Base-by-base conservation (phyloP, 2,888 invertebrate genomes). In the Leucophenga maculata region DNA sequence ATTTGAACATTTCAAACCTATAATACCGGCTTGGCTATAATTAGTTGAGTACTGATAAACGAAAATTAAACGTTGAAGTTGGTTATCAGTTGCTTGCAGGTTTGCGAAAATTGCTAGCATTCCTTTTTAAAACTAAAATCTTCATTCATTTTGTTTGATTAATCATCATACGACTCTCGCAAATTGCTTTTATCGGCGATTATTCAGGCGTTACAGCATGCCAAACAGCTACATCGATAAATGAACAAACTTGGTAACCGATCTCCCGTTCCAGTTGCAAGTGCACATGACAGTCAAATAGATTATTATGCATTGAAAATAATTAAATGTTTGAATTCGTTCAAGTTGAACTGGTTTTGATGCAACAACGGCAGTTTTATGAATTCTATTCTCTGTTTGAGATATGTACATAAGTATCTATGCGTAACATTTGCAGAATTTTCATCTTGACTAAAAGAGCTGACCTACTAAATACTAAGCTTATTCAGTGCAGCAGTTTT, bases 261-360 rank as follows among this genome's bases (percentile, higher is more conserved):
- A 39, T 2, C 32, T 32, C 8, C 32, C 8, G 32, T 32, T 39
- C 39, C 11, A 62, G 65, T 70, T 69, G 68, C 18, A 50, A 50
- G 68, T 65, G 73, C 69, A 76, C 71, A 68, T 69, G 68, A 68
- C 69, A 73, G 73, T 70, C 73, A 69, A 70, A 70, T 73, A 71
- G 69, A 75, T 71, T 73, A 57, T 67, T 39, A 55, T 22, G 14
- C 55, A 26, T 22, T 26, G 13, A 22, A 55, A 9, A 22, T 26
- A 83, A 80, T 80, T 82, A 77, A 82, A 80, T 75, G 75, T 76
- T 74, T 77, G 72, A 68, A 69, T 72, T 69, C 71, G 70, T 57
- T 75, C 72, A 69, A 71, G 75, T 73, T 65, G 77, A 78, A 80
- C 80, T 71, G 83, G 80, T 77, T 77, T 59, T 80, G 77, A 71